Evolutionary conservation across 2,797 vertebrate genomes (phyloP).

Genomic region (Thripadectes ignobilis): DNA sequence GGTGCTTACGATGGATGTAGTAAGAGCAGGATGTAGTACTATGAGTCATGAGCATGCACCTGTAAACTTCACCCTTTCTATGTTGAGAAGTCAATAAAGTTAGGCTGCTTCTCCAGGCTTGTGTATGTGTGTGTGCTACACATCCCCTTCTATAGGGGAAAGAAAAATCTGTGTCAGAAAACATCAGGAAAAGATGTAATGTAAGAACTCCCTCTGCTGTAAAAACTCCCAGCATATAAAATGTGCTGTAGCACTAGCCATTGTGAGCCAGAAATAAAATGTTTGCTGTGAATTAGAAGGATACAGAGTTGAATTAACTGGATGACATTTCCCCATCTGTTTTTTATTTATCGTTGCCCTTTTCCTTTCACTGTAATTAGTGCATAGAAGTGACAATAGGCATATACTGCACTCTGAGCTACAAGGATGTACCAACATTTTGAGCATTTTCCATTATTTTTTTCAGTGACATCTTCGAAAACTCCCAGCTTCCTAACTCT

Average conservation of each 20-base stretch:
- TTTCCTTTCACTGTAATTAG: conserved; percentile 59
- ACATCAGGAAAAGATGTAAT: conserved; percentile 50
- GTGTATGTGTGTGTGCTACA: background rate
- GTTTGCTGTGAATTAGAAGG: conserved; percentile 34
- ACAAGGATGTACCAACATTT: conserved; percentile 60
- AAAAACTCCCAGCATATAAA: conserved; percentile 47
- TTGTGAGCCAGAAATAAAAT: conserved; percentile 31
- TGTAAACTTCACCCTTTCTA: background rate
- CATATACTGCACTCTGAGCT: conserved; percentile 49
- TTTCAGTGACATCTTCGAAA: conserved; percentile 67
- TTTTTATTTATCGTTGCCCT: conserved; percentile 58
- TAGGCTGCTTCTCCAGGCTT: background rate
- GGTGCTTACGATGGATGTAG: background rate
- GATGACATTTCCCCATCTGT: conserved; percentile 30
- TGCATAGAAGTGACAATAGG: conserved; percentile 38
- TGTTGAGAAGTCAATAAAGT: background rate
- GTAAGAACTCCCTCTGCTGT: conserved; percentile 59
- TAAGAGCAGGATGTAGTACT: background rate
- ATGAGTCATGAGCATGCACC: background rate
- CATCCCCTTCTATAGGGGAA: background rate
- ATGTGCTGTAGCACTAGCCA: background rate
- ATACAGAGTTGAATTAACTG: background rate
- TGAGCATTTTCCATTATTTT: conserved; percentile 66
- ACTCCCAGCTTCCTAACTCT: conserved; percentile 71
- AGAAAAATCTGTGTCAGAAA: conserved; percentile 17